Conservation (phyloP, 2,113 vertebrate genomes). For the Megaceryle maxima region DNA sequence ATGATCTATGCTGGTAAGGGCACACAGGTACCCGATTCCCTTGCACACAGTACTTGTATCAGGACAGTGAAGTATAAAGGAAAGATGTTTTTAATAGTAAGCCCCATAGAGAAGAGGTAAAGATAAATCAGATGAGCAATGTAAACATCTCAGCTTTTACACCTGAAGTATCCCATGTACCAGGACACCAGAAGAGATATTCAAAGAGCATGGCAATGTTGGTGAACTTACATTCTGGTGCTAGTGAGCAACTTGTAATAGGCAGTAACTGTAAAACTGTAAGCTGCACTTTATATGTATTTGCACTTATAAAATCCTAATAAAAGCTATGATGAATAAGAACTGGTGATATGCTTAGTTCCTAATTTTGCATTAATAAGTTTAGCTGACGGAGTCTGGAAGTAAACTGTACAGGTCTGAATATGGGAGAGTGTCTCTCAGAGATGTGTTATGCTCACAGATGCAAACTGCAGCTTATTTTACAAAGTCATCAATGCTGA, state of each 20-base stretch:
- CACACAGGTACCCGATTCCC: neutral
- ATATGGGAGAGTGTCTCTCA: neutral
- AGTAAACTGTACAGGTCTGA: neutral
- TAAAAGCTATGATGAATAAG: neutral
- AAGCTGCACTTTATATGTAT: neutral
- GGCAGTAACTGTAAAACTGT: neutral
- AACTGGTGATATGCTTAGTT: neutral
- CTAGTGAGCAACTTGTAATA: neutral
- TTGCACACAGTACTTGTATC: neutral
- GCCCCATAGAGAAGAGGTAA: neutral
- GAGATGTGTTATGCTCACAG: neutral
- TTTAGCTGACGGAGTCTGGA: neutral
- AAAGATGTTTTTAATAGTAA: neutral
- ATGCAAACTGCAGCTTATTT: neutral
- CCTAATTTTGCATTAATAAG: neutral
- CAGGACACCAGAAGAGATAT: neutral
- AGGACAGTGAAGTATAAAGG: neutral
- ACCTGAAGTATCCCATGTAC: neutral
- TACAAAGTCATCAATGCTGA: neutral
- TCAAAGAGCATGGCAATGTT: fast-evolving
- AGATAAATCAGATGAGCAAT: neutral
- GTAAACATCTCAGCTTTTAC: neutral
- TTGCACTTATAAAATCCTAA: neutral
- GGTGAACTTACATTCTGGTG: neutral
- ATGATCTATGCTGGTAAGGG: neutral